These are phyloP conservation scores for Electrophaes corylata DNA, from an alignment of 2,888 invertebrate genomes.

Conservation along the genomic window DNA sequence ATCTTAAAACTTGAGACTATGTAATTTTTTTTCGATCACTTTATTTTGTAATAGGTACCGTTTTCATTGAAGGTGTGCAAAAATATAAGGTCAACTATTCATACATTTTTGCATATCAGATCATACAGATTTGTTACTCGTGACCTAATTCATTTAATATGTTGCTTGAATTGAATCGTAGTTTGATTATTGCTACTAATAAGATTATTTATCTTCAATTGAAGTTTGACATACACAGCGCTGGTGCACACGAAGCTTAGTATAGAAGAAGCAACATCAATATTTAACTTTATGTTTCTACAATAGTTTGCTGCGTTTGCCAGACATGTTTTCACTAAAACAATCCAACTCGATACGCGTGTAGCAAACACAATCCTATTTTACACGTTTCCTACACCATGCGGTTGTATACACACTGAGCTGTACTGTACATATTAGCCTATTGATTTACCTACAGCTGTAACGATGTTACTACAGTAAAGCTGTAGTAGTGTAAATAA, in stretches of 20 bases:
- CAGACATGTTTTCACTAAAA: constrained; percentile 62
- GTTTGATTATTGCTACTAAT: neutral
- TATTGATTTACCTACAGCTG: constrained; percentile 8
- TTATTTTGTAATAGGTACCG: no score
- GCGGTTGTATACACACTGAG: constrained; percentile 7
- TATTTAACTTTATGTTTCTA: constrained; percentile 65
- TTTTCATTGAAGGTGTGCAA: no score
- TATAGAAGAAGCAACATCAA: constrained; percentile 18
- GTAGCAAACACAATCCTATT: constrained; percentile 48
- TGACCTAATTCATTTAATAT: neutral
- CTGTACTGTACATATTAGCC: constrained; percentile 9
- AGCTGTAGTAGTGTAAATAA: no score
- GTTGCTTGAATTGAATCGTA: neutral
- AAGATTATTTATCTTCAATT: neutral
- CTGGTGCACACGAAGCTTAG: neutral
- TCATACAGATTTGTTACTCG: neutral
- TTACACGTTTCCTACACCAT: constrained; percentile 45
- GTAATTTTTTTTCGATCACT: no score
- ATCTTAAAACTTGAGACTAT: no score
- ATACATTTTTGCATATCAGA: no score
- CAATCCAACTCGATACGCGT: constrained; percentile 48
- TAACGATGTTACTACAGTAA: constrained; percentile 28
- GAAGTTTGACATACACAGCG: neutral
- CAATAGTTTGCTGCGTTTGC: constrained; percentile 48
- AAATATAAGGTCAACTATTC: no score